Evolutionary conservation across 2,113 vertebrate species (phyloP), one percentile per base, ranked within the genome.

Genomic region (Scartelaos histophorus): DNA sequence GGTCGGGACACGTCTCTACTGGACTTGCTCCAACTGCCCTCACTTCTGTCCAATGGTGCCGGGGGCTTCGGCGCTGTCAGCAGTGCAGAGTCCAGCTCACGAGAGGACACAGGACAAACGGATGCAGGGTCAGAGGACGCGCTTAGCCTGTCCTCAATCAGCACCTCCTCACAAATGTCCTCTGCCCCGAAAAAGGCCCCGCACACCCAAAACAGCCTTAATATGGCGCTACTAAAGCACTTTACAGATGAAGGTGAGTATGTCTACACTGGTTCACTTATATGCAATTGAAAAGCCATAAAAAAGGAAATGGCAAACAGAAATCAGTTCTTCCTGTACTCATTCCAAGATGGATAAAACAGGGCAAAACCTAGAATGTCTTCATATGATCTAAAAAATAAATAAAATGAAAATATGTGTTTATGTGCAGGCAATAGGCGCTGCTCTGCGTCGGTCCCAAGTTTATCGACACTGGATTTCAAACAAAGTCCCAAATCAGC

Each of bases 1-100:
- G 75, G 49, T 71, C 74, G 57, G 93, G 93, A 75, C 92, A 22
- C 94, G 92, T 80, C 73, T 0, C 80, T 82, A 7, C 75, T 80
- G 29, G 89, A 85, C 57, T 80, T 89, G 70, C 77, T 65, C 66
- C 87, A 75, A 46, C 78, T 86, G 1, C 75, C 90, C 1, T 86
- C 86, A 0, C 78, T 82, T 93, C 93, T 94, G 90, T 94, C 95
- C 29, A 95, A 89, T 0, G 88, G 89, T 22, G 89, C 95, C 81
- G 93, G 95, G 75, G 94, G 93, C 80, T 82, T 61, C 0, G 87
- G 84, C 19, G 95, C 95, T 88, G 93, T 95, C 38, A 95, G 95
- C 53, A 98, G 96, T 85, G 96, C 96, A 0, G 97, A 99, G 71
- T 98, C 96, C 61, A 98, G 96, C 81, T 98, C 96, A 79, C 95